Evolutionary conservation across 2,113 vertebrate genomes (phyloP).

Genomic region (Lichenostomus cassidix): DNA sequence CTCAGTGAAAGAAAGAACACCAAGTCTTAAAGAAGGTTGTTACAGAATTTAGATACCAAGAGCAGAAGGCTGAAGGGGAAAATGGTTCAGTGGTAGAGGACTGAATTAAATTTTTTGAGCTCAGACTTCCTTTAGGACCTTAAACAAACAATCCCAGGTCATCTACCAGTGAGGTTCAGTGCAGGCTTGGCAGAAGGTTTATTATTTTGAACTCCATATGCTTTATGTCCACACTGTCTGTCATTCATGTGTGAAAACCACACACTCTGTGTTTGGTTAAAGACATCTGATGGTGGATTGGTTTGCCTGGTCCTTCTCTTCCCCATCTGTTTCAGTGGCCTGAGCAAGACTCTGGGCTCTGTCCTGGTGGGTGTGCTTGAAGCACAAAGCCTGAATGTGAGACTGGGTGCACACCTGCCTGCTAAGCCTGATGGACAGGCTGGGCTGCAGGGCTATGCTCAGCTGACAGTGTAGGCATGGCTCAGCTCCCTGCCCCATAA

Average conservation of each 20-base stretch:
- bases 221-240: neutral
- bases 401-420: neutral
- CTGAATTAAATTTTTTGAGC: neutral
- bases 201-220: neutral
- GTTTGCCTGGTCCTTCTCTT: neutral
- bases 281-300: neutral
- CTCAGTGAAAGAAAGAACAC: neutral
- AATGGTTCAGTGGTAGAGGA: neutral
- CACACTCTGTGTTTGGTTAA: neutral
- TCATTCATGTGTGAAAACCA: neutral
- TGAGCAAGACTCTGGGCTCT: neutral
- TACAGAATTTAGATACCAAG: neutral
- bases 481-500: neutral
- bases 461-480: neutral
- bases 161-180: neutral
- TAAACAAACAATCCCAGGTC: neutral
- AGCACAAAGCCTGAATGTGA: neutral
- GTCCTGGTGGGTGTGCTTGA: neutral
- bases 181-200: neutral
- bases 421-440: neutral
- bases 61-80: neutral
- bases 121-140: neutral
- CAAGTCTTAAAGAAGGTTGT: neutral
- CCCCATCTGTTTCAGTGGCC: neutral
- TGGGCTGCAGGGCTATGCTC: neutral